A percentile compares a stretch with the other conserved stretches of the same genome.
These are phyloP conservation scores for Cebus imitator DNA, from an alignment of 2,113 vertebrate species.

Conservation along the genomic window DNA sequence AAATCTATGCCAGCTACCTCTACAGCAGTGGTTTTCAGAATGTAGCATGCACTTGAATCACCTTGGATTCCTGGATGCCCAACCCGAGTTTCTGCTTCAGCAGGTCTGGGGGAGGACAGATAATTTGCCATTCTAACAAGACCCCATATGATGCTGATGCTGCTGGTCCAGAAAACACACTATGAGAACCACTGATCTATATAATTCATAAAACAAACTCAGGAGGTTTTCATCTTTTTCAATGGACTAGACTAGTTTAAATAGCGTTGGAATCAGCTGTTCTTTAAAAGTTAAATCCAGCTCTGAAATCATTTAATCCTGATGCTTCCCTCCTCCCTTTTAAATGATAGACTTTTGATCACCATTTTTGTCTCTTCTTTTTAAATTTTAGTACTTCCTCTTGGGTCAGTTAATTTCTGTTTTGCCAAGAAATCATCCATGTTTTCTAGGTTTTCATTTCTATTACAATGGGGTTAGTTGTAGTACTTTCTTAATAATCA, in stretches of 20 bases:
- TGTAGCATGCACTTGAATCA: neutral
- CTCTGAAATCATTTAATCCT: slow-evolving; percentile 15
- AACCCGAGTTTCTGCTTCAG: neutral
- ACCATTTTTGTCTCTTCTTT: neutral
- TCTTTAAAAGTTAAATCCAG: neutral
- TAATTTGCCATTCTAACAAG: neutral
- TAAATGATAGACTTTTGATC: neutral
- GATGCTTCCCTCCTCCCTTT: neutral
- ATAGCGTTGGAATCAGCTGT: neutral
- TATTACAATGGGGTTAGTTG: neutral
- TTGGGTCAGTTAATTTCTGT: neutral
- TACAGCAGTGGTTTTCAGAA: neutral
- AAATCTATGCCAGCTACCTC: neutral
- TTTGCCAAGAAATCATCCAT: neutral
- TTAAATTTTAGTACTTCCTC: neutral
- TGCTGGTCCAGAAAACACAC: neutral
- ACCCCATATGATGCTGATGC: neutral
- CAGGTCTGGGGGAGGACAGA: neutral
- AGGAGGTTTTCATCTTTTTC: neutral
- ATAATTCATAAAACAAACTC: neutral
- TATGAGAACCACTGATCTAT: neutral
- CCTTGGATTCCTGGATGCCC: neutral
- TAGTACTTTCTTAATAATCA: neutral
- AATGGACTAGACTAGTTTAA: neutral
- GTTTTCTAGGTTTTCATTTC: neutral